Conservation (phyloP, 1,140 invertebrate species). For the Eupristina koningsbergeri region DNA sequence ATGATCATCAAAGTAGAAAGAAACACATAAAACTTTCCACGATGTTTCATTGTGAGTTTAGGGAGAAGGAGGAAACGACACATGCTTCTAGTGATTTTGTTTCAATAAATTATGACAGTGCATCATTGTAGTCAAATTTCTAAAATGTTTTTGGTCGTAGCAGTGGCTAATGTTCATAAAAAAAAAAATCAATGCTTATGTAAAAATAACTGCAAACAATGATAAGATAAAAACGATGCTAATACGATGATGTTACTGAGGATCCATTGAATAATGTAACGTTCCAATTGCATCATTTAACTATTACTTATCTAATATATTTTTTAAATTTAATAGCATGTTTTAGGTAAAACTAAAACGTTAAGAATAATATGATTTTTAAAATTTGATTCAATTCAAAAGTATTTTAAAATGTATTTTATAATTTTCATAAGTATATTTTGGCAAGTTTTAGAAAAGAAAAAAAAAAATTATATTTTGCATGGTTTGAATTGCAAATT, state of each 20-base stretch:
- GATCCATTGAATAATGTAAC: too few species aligned
- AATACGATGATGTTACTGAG: too few species aligned
- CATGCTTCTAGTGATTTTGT: constrained; percentile 5
- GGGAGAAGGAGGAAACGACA: background rate
- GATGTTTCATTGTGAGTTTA: constrained; percentile 8
- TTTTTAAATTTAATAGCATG: too few species aligned
- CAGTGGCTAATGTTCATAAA: constrained; percentile 5
- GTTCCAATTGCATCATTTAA: too few species aligned
- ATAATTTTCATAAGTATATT: background rate
- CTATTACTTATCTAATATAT: too few species aligned
- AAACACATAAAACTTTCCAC: constrained; percentile 38
- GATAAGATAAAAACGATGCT: background rate
- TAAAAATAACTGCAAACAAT: background rate
- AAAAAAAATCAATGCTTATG: background rate
- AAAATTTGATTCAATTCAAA: too few species aligned
- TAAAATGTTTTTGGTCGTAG: background rate
- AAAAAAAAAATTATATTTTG: background rate
- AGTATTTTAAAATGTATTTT: too few species aligned
- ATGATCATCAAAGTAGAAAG: constrained; percentile 42
- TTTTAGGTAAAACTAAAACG: background rate
- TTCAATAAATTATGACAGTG: constrained; percentile 37
- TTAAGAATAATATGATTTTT: too few species aligned
- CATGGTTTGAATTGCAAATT: background rate
- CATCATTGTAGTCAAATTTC: background rate
- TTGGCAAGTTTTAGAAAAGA: background rate